A percentile compares a stretch with the other conserved stretches of the same genome.
Conservation (phyloP, 1,140 invertebrate genomes). For the Phortica variegata region DNA sequence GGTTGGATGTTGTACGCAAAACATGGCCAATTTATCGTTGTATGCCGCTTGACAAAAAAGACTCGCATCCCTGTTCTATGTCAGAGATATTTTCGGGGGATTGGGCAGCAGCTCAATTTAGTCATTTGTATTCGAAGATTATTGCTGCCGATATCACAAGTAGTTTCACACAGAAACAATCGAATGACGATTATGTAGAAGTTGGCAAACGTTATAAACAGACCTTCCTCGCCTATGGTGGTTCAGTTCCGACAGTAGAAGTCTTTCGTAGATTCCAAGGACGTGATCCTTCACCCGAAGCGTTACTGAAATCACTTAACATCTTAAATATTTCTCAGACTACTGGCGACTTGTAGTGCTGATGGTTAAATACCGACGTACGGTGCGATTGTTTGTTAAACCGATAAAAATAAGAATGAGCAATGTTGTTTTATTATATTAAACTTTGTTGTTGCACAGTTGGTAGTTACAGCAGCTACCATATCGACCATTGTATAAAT, state of each 20-base stretch:
- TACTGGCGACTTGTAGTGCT: constrained; percentile 26
- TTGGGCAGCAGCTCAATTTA: constrained; percentile 76
- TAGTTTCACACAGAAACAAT: constrained; percentile 73
- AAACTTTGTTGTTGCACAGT: no score
- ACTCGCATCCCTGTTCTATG: constrained; percentile 80
- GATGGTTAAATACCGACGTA: no score
- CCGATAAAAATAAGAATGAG: no score
- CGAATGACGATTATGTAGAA: constrained; percentile 59
- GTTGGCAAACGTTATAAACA: constrained; percentile 75
- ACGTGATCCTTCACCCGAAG: constrained; percentile 83
- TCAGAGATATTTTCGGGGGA: constrained; percentile 71
- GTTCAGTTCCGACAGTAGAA: constrained; percentile 75
- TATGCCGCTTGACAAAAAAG: constrained; percentile 72
- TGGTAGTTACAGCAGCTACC: no score
- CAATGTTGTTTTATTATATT: no score
- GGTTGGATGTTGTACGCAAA: constrained; percentile 72
- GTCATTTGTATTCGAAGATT: constrained; percentile 79
- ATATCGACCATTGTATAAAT: no score
- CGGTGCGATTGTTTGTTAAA: no score
- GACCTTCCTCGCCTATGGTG: constrained; percentile 82
- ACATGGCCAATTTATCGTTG: constrained; percentile 78
- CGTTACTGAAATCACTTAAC: constrained; percentile 65
- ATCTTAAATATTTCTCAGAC: constrained; percentile 41
- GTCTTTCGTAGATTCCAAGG: constrained; percentile 88
- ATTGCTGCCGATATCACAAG: constrained; percentile 86